Percentiles rank a stretch among this genome's conserved stretches.
These are phyloP conservation scores for Philaenus spumarius DNA, from an alignment of 1,140 invertebrate genomes.

Conservation along the genomic window DNA sequence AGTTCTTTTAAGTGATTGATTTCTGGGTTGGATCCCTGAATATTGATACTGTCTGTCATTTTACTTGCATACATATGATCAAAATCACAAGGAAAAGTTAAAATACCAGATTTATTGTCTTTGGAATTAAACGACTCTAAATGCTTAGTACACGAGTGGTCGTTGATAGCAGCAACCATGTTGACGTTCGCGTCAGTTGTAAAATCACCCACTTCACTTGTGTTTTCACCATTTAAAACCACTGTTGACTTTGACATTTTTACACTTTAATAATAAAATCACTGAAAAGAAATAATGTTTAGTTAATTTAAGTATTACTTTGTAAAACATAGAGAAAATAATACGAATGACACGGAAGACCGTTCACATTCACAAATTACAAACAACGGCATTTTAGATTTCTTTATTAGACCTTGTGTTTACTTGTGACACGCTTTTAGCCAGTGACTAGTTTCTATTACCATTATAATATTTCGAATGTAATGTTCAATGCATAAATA, in stretches of 20 bases:
- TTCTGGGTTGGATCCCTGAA: constrained; percentile 42
- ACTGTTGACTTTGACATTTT: constrained; percentile 28
- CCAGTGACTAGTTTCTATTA: no score
- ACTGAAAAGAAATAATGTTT: no score
- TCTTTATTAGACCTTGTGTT: no score
- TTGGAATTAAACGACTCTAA: constrained; percentile 25
- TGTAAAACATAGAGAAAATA: no score
- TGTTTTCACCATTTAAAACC: constrained; percentile 29
- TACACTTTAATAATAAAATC: neutral
- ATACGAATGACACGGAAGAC: no score
- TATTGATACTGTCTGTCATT: constrained; percentile 39
- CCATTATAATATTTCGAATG: no score
- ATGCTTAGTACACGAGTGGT: constrained; percentile 34
- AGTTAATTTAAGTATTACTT: no score
- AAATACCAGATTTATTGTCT: constrained; percentile 20
- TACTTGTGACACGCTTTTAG: no score
- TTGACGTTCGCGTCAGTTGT: constrained; percentile 29
- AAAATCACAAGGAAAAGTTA: constrained; percentile 41
- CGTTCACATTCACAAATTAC: no score
- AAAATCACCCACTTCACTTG: constrained; percentile 24
- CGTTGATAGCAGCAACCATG: constrained; percentile 31
- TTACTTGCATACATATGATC: constrained; percentile 51
- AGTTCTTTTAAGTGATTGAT: constrained; percentile 57
- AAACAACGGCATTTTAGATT: no score
- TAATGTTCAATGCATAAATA: no score